Percentiles rank a stretch among this genome's conserved stretches.
These are phyloP conservation scores for Aegotheles bennettii DNA, from an alignment of 2,113 vertebrate genomes.

Conservation along the genomic window DNA sequence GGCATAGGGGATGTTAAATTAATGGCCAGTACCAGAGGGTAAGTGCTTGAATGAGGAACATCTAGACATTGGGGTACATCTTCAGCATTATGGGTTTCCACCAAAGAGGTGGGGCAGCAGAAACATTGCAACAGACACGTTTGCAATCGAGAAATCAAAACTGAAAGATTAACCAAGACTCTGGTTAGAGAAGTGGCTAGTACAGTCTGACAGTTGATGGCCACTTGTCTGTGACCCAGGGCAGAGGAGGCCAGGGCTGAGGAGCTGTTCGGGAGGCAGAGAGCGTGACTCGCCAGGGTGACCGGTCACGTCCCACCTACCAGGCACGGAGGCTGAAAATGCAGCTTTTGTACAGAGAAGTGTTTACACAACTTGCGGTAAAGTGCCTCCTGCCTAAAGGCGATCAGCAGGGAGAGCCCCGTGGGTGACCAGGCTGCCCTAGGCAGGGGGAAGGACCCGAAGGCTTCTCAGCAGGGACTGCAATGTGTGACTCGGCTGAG, in stretches of 20 bases:
- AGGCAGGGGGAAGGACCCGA: neutral
- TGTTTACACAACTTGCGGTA: neutral
- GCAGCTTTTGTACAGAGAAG: neutral
- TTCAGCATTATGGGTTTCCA: neutral
- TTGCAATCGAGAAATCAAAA: neutral
- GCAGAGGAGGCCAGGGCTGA: neutral
- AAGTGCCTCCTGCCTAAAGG: neutral
- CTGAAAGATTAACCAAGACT: neutral
- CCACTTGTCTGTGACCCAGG: neutral
- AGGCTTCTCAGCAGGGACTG: neutral
- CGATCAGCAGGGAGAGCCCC: rapidly evolving
- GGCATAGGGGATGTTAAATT: neutral
- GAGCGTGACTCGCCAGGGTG: rapidly evolving
- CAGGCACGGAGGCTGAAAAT: neutral
- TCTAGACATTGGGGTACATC: neutral
- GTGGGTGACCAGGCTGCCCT: rapidly evolving
- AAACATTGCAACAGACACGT: neutral
- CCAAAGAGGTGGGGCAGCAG: neutral
- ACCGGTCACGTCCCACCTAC: neutral
- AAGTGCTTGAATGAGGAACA: neutral
- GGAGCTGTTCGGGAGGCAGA: neutral
- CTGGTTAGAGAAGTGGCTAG: neutral
- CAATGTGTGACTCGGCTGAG: neutral
- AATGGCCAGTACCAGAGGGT: neutral
- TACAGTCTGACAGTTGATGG: neutral